A percentile compares a stretch with the other conserved stretches of the same genome.
These are phyloP conservation scores for Mesochorus sp. DNA, from an alignment of 2,888 invertebrate genomes.

Conservation along the genomic window DNA sequence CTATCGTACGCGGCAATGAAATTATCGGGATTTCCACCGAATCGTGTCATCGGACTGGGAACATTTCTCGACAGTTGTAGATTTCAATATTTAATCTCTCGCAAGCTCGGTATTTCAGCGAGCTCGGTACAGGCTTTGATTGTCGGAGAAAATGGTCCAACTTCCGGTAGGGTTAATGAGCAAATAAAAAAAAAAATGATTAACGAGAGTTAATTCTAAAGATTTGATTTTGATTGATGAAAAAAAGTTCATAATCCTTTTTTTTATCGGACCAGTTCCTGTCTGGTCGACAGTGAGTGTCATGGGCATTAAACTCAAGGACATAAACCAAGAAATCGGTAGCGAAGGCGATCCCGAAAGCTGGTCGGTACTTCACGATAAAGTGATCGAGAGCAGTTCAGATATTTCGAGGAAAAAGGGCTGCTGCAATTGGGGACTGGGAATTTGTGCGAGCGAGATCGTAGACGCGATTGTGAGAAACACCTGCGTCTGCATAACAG, in stretches of 20 bases:
- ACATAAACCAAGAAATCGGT: slow-evolving; percentile 83
- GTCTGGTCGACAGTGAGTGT: slow-evolving; percentile 85
- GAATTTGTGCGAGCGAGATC: slow-evolving; percentile 82
- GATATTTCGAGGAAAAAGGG: slow-evolving; percentile 83
- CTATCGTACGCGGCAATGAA: slow-evolving; percentile 85
- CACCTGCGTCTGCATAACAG: slow-evolving; percentile 81
- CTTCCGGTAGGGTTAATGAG: slow-evolving; percentile 76
- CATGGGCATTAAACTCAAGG: slow-evolving; percentile 83
- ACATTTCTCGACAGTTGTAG: slow-evolving; percentile 85
- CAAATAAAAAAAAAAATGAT: neutral
- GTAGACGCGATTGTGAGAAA: slow-evolving; percentile 82
- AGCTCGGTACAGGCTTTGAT: slow-evolving; percentile 84
- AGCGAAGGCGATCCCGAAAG: slow-evolving; percentile 82
- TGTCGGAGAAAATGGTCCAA: slow-evolving; percentile 84
- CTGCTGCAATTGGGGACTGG: slow-evolving; percentile 84
- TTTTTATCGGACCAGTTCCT: slow-evolving; percentile 79
- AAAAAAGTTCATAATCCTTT: neutral
- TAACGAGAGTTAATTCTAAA: too few relatives aligned
- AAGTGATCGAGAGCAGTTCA: slow-evolving; percentile 83
- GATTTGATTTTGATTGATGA: too few relatives aligned
- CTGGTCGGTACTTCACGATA: slow-evolving; percentile 83
- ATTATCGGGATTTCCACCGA: slow-evolving; percentile 84
- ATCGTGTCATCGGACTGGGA: slow-evolving; percentile 84
- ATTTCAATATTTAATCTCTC: slow-evolving; percentile 83
- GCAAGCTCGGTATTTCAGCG: slow-evolving; percentile 83